phyloP scores from a whole-genome alignment of 2,113 vertebrate genomes.

The Hippocampus guttulatus region DNA sequence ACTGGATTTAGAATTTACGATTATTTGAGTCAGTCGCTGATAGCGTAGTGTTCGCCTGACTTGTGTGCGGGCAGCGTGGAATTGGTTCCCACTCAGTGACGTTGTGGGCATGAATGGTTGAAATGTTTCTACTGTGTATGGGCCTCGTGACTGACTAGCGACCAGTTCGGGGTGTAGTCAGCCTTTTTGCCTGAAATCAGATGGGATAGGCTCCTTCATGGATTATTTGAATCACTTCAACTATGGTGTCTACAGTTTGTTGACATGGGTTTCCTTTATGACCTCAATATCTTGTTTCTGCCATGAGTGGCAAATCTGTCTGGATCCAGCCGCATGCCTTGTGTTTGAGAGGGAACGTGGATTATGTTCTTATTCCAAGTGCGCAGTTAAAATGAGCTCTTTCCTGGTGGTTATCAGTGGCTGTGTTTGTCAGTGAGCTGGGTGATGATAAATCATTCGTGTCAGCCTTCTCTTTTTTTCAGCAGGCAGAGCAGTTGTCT shows the following conservation, averaged over 20 bases:
- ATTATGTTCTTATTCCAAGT: constrained; percentile 54
- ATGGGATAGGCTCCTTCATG: no score
- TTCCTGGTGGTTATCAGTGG: constrained; percentile 33
- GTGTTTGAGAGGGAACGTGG: constrained; percentile 10
- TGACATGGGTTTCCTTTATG: background rate
- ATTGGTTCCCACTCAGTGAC: no score
- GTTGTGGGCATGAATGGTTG: no score
- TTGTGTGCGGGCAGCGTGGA: no score
- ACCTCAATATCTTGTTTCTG: constrained; percentile 1
- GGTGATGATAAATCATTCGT: constrained; percentile 47
- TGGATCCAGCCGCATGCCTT: constrained; percentile 22
- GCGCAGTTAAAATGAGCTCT: constrained; percentile 57
- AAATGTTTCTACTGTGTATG: no score
- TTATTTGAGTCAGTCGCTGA: background rate
- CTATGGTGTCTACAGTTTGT: background rate
- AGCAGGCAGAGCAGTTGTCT: constrained; percentile 35
- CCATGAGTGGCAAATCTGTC: constrained; percentile 5
- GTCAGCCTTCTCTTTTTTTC: constrained; percentile 59
- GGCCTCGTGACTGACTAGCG: no score
- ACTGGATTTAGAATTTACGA: background rate
- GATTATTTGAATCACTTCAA: background rate
- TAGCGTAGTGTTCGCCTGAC: no score
- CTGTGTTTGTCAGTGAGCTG: constrained; percentile 49
- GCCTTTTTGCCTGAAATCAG: no score
- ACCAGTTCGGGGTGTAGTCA: no score